Evolutionary conservation across 2,888 invertebrate species (phyloP).

Genomic region (Lottia gigantea): DNA sequence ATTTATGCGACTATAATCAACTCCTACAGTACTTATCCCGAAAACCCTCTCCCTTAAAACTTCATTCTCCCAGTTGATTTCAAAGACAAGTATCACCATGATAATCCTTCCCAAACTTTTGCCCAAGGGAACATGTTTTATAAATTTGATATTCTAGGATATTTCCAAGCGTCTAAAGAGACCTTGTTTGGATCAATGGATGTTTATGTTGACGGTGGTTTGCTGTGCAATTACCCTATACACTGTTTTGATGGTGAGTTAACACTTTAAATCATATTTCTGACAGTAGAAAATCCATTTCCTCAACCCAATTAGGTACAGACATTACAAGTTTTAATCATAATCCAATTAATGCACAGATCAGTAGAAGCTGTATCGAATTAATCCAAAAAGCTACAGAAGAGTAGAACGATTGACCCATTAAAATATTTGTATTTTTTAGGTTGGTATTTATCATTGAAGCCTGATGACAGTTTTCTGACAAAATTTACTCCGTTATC

Average conservation of each 20-base stretch:
- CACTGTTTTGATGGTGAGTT: slow-evolving; percentile 56
- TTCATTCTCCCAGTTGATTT: background rate
- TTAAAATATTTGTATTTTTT: background rate
- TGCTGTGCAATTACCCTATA: slow-evolving; percentile 56
- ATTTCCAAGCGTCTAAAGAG: slow-evolving; percentile 32
- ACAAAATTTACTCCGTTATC: slow-evolving; percentile 35
- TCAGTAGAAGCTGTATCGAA: no score
- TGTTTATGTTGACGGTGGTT: slow-evolving; percentile 52
- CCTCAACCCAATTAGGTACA: no score
- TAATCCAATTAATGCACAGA: no score
- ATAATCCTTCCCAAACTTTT: no score
- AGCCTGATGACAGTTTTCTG: slow-evolving; percentile 43
- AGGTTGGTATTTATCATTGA: slow-evolving; percentile 57
- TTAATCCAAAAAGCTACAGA: no score
- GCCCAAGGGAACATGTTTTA: no score
- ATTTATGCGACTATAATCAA: no score
- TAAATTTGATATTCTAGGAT: slow-evolving; percentile 19
- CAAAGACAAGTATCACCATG: background rate
- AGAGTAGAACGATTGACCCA: background rate
- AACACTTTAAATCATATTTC: background rate
- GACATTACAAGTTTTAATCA: no score
- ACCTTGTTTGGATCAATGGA: slow-evolving; percentile 34
- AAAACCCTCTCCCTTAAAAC: no score
- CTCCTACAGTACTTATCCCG: no score
- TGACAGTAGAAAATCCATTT: background rate